Evolutionary conservation across 2,888 invertebrate genomes (phyloP).

Genomic region (Agrochola circellaris): DNA sequence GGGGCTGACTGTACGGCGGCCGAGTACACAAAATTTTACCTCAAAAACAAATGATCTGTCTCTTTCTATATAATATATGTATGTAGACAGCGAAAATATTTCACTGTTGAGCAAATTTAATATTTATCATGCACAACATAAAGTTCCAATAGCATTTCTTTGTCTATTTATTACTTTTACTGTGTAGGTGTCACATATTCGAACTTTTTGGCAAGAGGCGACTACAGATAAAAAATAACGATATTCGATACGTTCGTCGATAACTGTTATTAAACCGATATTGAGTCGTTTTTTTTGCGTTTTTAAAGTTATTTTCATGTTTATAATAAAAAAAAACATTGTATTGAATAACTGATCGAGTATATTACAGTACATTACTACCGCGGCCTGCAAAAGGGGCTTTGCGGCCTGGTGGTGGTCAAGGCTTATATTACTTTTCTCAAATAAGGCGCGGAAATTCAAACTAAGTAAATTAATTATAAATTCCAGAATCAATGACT

Average conservation of each 20-base stretch:
- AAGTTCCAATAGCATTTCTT: not conserved
- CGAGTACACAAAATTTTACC: not conserved
- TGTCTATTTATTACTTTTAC: too few relatives aligned
- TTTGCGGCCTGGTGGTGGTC: too few relatives aligned
- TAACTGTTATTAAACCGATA: not conserved
- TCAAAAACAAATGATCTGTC: not conserved
- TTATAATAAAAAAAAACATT: not conserved
- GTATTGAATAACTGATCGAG: not conserved
- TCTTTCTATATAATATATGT: too few relatives aligned
- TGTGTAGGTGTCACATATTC: not conserved
- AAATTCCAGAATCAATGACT: too few relatives aligned
- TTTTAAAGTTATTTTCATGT: conserved; percentile 1
- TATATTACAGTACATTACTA: not conserved
- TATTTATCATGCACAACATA: not conserved
- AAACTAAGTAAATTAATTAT: too few relatives aligned
- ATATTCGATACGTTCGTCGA: not conserved
- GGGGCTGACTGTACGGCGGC: too few relatives aligned
- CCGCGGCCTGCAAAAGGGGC: too few relatives aligned
- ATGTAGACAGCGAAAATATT: not conserved
- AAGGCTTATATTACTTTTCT: too few relatives aligned
- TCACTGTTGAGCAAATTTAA: conserved; percentile 12
- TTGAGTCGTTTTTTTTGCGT: not conserved
- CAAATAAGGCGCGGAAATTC: too few relatives aligned
- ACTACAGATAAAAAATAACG: conserved; percentile 26
- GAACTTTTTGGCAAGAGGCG: not conserved